Evolutionary conservation across 35 echinoderm and acorn worm species (phyloP).

Genomic region (Ophioderma brevispina): DNA sequence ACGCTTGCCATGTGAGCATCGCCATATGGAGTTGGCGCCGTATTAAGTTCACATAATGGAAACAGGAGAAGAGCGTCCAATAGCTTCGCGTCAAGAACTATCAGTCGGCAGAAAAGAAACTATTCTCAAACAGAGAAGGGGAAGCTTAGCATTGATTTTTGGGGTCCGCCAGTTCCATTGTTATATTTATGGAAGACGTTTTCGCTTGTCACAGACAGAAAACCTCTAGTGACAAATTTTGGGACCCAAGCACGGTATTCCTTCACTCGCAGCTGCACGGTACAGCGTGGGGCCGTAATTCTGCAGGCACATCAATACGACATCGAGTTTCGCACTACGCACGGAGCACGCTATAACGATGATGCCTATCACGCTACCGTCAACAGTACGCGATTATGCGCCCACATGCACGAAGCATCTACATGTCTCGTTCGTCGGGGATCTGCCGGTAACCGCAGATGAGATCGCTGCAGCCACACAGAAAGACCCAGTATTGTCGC

Average conservation of each 20-base stretch:
- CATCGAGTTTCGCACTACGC: slow-evolving; percentile 1
- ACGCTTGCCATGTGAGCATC: slow-evolving; percentile 40
- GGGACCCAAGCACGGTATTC: slow-evolving; percentile 32
- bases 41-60: slow-evolving; percentile 43
- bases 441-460: no score
- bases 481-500: no score
- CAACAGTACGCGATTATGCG: neutral
- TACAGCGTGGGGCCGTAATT: slow-evolving; percentile 65
- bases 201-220: slow-evolving; percentile 51
- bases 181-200: slow-evolving; percentile 66
- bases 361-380: slow-evolving; percentile 29
- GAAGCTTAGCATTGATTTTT: slow-evolving; percentile 53
- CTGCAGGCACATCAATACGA: slow-evolving; percentile 44
- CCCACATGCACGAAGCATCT: neutral
- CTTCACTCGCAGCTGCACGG: slow-evolving; percentile 45
- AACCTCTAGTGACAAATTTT: slow-evolving; percentile 31
- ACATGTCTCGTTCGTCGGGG: no score
- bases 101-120: slow-evolving; percentile 36
- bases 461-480: no score
- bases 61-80: slow-evolving; percentile 47
- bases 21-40: slow-evolving; percentile 41
- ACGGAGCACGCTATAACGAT: slow-evolving; percentile 18
- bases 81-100: slow-evolving; percentile 55
- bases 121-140: slow-evolving; percentile 63
- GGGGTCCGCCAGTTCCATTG: slow-evolving; percentile 55